Percentiles rank a stretch among this genome's conserved stretches.
Evolutionary conservation across 1,140 invertebrate genomes (phyloP).

Genomic region (Argopecten irradians): DNA sequence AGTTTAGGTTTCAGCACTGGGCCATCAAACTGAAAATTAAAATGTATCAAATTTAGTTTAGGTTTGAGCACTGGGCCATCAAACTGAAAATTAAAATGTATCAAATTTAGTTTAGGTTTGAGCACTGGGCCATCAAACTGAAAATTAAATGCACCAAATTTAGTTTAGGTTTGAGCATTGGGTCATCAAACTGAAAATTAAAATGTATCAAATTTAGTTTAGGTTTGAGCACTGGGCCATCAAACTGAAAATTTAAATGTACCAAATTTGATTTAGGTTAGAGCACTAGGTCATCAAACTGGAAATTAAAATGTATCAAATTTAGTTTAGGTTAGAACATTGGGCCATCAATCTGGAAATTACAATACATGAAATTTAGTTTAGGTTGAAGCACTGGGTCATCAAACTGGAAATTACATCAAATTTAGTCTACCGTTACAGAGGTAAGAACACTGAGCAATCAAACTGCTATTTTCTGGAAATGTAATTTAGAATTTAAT

Average conservation of each 20-base stretch:
- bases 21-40: conserved; percentile 71
- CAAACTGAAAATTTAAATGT: conserved; percentile 60
- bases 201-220: no score
- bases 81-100: no score
- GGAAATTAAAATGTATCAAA: conserved; percentile 42
- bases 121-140: conserved; percentile 75
- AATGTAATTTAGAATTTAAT: no score
- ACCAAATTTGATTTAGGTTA: conserved; percentile 66
- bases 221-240: conserved; percentile 75
- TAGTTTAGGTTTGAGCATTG: conserved; percentile 77
- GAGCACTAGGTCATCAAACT: conserved; percentile 75
- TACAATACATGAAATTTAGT: neutral
- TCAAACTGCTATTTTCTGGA: conserved; percentile 69
- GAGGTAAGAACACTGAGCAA: conserved; percentile 75
- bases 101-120: no score
- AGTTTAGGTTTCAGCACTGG: conserved; percentile 77
- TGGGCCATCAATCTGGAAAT: conserved; percentile 73
- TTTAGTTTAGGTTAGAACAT: conserved; percentile 75
- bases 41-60: conserved; percentile 44
- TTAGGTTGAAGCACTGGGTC: conserved; percentile 76
- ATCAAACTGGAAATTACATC: conserved; percentile 66
- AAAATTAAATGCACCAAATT: conserved; percentile 48
- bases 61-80: conserved; percentile 73
- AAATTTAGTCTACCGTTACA: conserved; percentile 46
- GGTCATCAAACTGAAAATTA: conserved; percentile 70